These are phyloP conservation scores for Stigmatopora argus DNA, from an alignment of 2,113 vertebrate genomes.

Conservation along the genomic window DNA sequence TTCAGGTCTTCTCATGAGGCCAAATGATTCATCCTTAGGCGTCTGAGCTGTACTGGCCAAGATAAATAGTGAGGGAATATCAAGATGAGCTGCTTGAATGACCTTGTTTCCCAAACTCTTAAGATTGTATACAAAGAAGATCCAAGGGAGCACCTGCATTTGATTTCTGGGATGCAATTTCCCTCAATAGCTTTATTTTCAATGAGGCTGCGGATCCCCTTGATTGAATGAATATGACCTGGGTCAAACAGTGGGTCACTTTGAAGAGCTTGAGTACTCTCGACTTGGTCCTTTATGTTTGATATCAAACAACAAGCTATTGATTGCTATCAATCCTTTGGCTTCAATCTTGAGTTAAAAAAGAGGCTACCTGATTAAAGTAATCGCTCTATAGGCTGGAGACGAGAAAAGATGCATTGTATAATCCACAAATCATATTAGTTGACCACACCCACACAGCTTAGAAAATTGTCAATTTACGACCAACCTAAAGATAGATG, in stretches of 20 bases:
- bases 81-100: not conserved
- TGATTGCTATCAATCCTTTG: not conserved
- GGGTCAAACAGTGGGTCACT: not conserved
- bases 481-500: too few species aligned
- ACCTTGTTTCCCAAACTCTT: slow-evolving; percentile 3
- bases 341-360: not conserved
- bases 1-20: not conserved
- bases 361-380: not conserved
- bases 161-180: not conserved
- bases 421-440: not conserved
- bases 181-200: not conserved
- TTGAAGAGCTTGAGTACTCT: slow-evolving; percentile 8
- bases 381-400: not conserved
- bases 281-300: not conserved
- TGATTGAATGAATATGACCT: not conserved
- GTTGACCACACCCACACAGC: not conserved
- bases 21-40: not conserved
- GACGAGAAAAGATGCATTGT: not conserved
- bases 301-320: slow-evolving; percentile 1
- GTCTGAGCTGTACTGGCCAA: not conserved
- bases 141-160: slow-evolving; percentile 6
- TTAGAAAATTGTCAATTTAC: not conserved
- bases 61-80: not conserved
- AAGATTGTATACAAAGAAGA: slow-evolving; percentile 1
- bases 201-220: not conserved